Evolutionary conservation across 1,140 invertebrate species (phyloP).

Genomic region (Rhyzopertha dominica): DNA sequence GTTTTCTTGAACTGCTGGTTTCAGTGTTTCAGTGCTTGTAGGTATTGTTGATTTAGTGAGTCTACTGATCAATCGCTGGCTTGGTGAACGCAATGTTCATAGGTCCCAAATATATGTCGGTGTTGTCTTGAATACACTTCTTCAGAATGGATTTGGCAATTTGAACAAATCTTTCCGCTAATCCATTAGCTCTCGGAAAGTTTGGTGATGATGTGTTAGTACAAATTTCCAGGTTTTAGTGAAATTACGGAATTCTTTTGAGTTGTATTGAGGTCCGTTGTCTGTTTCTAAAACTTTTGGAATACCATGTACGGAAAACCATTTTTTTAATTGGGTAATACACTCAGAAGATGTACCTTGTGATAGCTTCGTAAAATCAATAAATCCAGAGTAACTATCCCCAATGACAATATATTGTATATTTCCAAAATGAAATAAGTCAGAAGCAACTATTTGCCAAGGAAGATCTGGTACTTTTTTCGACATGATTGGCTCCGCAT

Average conservation of each 20-base stretch:
- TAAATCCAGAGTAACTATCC: slow-evolving; percentile 7
- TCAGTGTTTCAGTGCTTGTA: no score
- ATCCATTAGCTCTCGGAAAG: slow-evolving; percentile 40
- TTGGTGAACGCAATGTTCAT: no score
- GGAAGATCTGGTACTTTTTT: no score
- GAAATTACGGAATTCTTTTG: slow-evolving; percentile 42
- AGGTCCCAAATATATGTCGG: slow-evolving; percentile 10
- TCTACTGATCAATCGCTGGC: no score
- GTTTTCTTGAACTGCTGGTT: no score
- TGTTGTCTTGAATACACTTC: slow-evolving; percentile 22
- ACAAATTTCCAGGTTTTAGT: slow-evolving; percentile 41
- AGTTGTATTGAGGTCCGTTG: slow-evolving; percentile 43
- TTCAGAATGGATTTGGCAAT: slow-evolving; percentile 38
- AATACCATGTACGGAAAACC: slow-evolving; percentile 28
- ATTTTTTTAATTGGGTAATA: background rate
- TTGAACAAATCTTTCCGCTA: slow-evolving; percentile 38
- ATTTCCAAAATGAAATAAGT: background rate
- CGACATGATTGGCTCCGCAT: slow-evolving; percentile 13
- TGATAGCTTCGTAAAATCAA: background rate
- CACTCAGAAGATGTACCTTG: slow-evolving; percentile 5
- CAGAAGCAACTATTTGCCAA: slow-evolving; percentile 5
- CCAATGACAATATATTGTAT: background rate
- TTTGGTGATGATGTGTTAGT: slow-evolving; percentile 37
- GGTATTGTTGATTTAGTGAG: no score
- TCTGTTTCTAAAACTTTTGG: slow-evolving; percentile 38